Base-by-base conservation (phyloP, 2,797 vertebrate species). In the Gouania willdenowi region DNA sequence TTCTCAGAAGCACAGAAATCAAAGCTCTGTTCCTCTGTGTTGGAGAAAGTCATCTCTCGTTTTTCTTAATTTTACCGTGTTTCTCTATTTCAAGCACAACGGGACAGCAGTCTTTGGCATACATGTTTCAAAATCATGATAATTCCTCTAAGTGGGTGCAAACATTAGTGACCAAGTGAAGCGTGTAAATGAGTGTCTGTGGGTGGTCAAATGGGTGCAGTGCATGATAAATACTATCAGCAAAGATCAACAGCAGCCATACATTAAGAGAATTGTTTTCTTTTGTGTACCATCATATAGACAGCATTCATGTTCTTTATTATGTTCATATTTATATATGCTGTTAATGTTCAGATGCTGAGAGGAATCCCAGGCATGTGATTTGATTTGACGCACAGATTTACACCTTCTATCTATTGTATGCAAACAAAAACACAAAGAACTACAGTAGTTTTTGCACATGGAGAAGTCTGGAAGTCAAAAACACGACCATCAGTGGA, bases 61-160 rank as follows among this genome's bases (percentile, higher is more conserved):
- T 32, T 21, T 10, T 33, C 8, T 39, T 10, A 31, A n/a, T 19
- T 13, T 27, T 7, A 6, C 17, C 11, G 15, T 46, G 22, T 30
- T 2, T 27, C 16, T 41, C 32, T 41, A 3, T 33, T 24, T 56
- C 2, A 30, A 14, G 28, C 33, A 17, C 42, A 51, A 66, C 15
- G 40, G 37, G 17, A 36, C 46, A 19, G 8, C 35, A 53, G 35
- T 63, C 24, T 61, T 76, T 58, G 47, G 54, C 47, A 53, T 60
- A 43, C 62, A 53, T 39, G 29, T 65, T 71, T 71, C 51, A 81
- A 69, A 74, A 51, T 62, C 50, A 53, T 56, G 39, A 47, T 66
- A 60, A 77, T 72, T 31, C 46, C 17, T 52, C 30, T 11, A 34
- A 57, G 35, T 39, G 58, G 55, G 36, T 53, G 74, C 21, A 64